These are phyloP conservation scores for Vidua chalybeata DNA, from an alignment of 2,113 vertebrate genomes.

Conservation along the genomic window DNA sequence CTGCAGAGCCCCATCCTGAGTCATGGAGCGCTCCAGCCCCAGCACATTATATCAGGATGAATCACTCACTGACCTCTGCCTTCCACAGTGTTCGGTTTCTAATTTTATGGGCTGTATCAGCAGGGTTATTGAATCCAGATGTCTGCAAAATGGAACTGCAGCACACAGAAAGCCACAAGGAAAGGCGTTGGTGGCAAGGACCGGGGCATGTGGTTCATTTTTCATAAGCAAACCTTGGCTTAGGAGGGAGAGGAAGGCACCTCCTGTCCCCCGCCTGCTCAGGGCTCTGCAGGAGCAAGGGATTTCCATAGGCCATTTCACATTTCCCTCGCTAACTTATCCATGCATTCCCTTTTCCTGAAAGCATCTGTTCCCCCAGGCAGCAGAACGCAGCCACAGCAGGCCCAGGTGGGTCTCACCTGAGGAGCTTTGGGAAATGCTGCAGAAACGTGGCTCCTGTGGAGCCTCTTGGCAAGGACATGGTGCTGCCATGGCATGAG, in stretches of 20 bases:
- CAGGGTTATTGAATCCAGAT: slow-evolving; percentile 73
- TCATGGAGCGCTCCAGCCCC: not conserved
- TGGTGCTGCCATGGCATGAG: not conserved
- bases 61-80: slow-evolving; percentile 69
- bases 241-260: not conserved
- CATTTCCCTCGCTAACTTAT: not conserved
- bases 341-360: not conserved
- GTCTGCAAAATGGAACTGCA: slow-evolving; percentile 61
- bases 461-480: not conserved
- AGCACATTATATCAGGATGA: slow-evolving; percentile 56
- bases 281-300: not conserved
- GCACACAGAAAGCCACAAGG: slow-evolving; percentile 38
- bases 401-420: not conserved
- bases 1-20: slow-evolving; percentile 13
- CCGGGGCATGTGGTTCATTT: not conserved
- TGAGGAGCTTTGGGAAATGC: not conserved
- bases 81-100: slow-evolving; percentile 67
- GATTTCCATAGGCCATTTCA: not conserved
- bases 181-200: not conserved
- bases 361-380: not conserved
- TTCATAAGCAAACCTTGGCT: slow-evolving; percentile 17
- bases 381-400: not conserved
- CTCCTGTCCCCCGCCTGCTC: not conserved
- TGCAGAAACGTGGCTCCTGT: rapidly evolving
- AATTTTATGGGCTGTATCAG: slow-evolving; percentile 74